Conservation (phyloP, 1,140 invertebrate genomes). For the Proctacanthus coquilletti region DNA sequence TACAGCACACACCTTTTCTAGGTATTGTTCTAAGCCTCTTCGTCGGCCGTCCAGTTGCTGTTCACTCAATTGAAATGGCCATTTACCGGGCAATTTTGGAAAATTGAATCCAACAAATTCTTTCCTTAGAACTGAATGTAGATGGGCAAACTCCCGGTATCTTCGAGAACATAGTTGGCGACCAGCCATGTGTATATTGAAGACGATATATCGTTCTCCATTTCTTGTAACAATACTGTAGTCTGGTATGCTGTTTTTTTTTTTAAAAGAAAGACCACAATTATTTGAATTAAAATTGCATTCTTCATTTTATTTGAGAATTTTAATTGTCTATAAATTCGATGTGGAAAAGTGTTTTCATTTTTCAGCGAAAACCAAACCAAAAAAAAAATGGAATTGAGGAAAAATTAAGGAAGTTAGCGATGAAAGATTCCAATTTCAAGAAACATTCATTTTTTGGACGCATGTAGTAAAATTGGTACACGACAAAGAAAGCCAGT, state of each 20-base stretch:
- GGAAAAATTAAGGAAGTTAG: no score
- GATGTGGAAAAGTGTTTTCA: no score
- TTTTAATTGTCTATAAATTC: no score
- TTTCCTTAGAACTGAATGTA: constrained; percentile 82
- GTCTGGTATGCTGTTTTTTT: constrained; percentile 92
- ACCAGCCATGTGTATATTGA: constrained; percentile 98
- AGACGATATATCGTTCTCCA: constrained; percentile 88
- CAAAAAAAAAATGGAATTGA: no score
- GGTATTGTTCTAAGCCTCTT: constrained; percentile 88
- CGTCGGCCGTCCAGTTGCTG: constrained; percentile 91
- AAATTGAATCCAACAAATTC: constrained; percentile 97
- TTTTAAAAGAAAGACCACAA: neutral
- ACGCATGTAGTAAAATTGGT: no score
- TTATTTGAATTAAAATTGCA: no score
- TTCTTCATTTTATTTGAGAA: no score
- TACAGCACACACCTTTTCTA: constrained; percentile 97
- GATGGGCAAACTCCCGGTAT: constrained; percentile 86
- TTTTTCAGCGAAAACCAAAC: no score
- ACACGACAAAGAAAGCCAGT: no score
- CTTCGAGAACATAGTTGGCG: constrained; percentile 89
- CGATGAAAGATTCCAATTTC: no score
- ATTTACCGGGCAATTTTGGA: constrained; percentile 96
- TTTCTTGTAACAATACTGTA: constrained; percentile 64
- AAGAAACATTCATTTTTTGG: no score
- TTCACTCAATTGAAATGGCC: constrained; percentile 92